Conservation (phyloP, 2,797 vertebrate genomes). For the Sphenopsis melanotis region DNA sequence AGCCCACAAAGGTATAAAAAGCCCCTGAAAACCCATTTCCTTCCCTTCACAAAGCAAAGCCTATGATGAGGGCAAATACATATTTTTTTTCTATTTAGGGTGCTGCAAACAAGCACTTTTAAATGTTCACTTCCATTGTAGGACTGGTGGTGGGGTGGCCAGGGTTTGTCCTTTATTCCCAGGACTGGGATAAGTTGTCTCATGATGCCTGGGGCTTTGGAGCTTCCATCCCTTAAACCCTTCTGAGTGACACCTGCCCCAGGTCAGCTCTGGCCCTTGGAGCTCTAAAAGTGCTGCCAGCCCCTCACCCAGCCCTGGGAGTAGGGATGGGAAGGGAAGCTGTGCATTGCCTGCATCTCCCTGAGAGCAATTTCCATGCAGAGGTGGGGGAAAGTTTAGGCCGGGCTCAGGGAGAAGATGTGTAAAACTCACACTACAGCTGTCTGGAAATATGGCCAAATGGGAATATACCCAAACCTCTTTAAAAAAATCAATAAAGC, state of each 20-base stretch:
- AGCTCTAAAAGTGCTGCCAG: background rate
- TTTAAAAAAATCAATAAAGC: background rate
- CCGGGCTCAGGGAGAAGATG: background rate
- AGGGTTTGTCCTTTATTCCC: background rate
- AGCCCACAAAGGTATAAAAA: background rate
- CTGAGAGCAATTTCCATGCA: background rate
- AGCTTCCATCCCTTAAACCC: background rate
- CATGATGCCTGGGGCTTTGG: background rate
- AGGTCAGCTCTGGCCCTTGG: background rate
- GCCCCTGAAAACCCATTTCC: background rate
- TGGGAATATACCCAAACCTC: background rate
- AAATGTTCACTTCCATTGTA: background rate
- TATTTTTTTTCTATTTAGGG: background rate
- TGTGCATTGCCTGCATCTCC: background rate
- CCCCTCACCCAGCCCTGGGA: rapidly evolving
- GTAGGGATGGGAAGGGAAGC: background rate
- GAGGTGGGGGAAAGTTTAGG: background rate
- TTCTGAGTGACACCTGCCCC: background rate
- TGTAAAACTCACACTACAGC: background rate
- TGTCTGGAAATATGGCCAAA: background rate
- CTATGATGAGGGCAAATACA: background rate
- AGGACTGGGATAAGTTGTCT: background rate
- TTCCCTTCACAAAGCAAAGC: background rate
- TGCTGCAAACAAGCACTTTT: background rate
- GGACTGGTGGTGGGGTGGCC: background rate